A percentile compares a stretch with the other conserved stretches of the same genome.
Conservation (phyloP, 1,140 invertebrate genomes). For the Drosophila nasuta region DNA sequence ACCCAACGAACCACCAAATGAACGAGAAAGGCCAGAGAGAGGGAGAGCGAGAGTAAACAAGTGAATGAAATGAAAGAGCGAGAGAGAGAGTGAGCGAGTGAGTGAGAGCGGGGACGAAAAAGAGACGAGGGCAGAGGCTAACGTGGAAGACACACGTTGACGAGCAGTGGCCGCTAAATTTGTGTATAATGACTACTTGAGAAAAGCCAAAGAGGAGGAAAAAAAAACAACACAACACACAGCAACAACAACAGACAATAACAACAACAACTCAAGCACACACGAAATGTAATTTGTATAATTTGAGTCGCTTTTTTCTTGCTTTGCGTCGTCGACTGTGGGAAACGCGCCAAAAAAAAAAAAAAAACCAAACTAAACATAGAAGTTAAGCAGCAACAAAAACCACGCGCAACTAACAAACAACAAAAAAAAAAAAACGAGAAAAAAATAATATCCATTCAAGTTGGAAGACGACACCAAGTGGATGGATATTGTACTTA, state of each 20-base stretch:
- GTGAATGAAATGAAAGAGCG: slow-evolving; percentile 18
- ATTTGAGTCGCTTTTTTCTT: slow-evolving; percentile 61
- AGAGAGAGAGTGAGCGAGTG: neutral
- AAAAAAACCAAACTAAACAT: slow-evolving; percentile 38
- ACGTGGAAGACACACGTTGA: slow-evolving; percentile 67
- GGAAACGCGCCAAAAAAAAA: slow-evolving; percentile 74
- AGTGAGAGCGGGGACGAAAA: neutral
- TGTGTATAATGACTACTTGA: slow-evolving; percentile 81
- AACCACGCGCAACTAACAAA: slow-evolving; percentile 12
- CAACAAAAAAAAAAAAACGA: neutral
- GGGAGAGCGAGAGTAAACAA: neutral
- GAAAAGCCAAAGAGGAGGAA: slow-evolving; percentile 50
- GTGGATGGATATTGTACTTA: neutral
- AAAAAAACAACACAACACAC: slow-evolving; percentile 45
- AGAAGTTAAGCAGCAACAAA: slow-evolving; percentile 32
- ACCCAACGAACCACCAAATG: slow-evolving; percentile 56
- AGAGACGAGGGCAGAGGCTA: slow-evolving; percentile 29
- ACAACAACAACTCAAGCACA: slow-evolving; percentile 57
- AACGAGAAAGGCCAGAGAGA: slow-evolving; percentile 28
- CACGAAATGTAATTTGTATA: slow-evolving; percentile 82
- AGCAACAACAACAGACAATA: slow-evolving; percentile 33
- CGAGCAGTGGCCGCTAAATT: slow-evolving; percentile 61
- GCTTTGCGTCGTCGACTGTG: slow-evolving; percentile 55
- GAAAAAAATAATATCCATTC: neutral
- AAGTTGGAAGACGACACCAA: slow-evolving; percentile 12